Percentiles rank a stretch among this genome's conserved stretches.
These are phyloP conservation scores for Tetragnatha montana DNA, from an alignment of 2,888 invertebrate genomes.

Conservation along the genomic window DNA sequence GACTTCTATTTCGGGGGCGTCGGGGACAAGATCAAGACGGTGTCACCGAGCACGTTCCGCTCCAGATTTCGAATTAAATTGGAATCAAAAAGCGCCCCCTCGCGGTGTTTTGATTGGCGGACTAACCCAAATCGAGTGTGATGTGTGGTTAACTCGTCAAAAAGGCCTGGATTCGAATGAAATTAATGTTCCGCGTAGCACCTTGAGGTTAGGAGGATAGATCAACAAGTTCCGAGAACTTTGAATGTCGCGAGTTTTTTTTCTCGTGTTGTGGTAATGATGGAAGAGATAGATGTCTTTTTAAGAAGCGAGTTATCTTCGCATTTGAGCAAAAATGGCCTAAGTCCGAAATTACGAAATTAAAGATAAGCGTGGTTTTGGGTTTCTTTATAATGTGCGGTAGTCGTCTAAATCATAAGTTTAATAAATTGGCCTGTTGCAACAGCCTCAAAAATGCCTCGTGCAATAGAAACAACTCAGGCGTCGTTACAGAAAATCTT, in stretches of 20 bases:
- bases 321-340: no score
- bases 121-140: constrained; percentile 11
- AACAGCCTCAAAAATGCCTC: no score
- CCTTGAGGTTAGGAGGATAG: neutral
- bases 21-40: constrained; percentile 24
- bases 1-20: neutral
- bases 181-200: neutral
- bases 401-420: no score
- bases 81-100: neutral
- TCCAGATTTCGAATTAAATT: constrained; percentile 34
- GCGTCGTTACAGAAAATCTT: no score
- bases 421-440: no score
- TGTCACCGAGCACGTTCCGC: constrained; percentile 61
- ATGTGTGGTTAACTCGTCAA: constrained; percentile 27
- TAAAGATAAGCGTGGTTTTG: no score
- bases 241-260: neutral
- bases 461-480: no score
- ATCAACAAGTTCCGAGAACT: neutral
- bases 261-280: neutral
- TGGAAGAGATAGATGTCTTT: no score
- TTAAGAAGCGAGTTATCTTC: no score
- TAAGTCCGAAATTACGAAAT: no score
- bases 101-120: constrained; percentile 1
- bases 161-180: neutral
- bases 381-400: no score